These are phyloP conservation scores for Acropora tenuis DNA, from an alignment of 64 coral and sea anemone genomes.

Conservation along the genomic window DNA sequence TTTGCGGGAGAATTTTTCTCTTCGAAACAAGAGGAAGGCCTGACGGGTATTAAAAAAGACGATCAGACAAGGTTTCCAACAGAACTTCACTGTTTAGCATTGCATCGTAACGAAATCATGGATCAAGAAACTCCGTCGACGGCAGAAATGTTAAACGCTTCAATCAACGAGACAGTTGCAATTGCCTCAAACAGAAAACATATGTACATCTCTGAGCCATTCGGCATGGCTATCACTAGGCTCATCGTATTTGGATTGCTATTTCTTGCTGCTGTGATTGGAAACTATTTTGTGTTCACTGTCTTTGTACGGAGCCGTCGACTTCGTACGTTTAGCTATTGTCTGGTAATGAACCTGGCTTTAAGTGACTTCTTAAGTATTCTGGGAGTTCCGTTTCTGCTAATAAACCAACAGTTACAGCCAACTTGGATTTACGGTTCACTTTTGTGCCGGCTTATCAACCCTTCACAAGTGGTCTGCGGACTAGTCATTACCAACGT, in stretches of 20 bases:
- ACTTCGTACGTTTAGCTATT: slow-evolving; percentile 78
- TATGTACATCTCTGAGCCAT: slow-evolving; percentile 40
- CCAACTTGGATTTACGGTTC: slow-evolving; percentile 73
- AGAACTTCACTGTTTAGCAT: too few relatives aligned
- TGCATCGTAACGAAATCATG: background rate
- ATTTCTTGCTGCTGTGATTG: slow-evolving; percentile 55
- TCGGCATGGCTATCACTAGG: slow-evolving; percentile 49
- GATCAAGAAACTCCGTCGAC: background rate
- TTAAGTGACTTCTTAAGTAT: slow-evolving; percentile 75
- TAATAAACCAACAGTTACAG: slow-evolving; percentile 53
- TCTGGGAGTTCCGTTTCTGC: slow-evolving; percentile 63
- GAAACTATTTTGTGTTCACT: slow-evolving; percentile 66
- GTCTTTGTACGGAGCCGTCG: slow-evolving; percentile 54
- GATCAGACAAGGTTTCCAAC: background rate
- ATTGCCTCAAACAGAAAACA: background rate
- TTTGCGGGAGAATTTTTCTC: background rate
- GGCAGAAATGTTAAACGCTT: background rate
- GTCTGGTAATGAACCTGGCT: slow-evolving; percentile 69
- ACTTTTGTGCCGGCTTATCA: slow-evolving; percentile 57
- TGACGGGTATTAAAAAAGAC: too few relatives aligned
- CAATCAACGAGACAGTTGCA: background rate
- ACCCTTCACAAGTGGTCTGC: slow-evolving; percentile 78
- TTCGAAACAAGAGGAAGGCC: background rate
- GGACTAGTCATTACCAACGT: slow-evolving; percentile 79
- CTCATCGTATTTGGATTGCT: slow-evolving; percentile 50